A percentile compares a stretch with the other conserved stretches of the same genome.
Conservation (phyloP, 2,888 invertebrate species). For the Chorisops tibialis region DNA sequence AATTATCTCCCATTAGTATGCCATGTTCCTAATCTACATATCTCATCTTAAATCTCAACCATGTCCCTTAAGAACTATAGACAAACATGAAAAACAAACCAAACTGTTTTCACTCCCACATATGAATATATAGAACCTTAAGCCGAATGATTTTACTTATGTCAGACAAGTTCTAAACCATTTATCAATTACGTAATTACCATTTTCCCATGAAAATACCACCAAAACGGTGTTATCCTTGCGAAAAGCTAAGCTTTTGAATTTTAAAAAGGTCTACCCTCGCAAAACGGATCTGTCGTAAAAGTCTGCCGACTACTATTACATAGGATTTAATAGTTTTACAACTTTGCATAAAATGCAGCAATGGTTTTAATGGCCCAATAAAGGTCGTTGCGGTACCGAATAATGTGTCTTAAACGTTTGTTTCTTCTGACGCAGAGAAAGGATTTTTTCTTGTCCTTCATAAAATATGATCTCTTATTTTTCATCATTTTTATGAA, state of each 20-base stretch:
- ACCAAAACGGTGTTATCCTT: background rate
- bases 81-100: too few species aligned
- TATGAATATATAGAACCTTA: too few species aligned
- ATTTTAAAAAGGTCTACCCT: background rate
- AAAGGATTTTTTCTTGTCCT: background rate
- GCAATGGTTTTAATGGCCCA: constrained; percentile 21
- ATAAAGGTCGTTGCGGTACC: constrained; percentile 6
- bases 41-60: too few species aligned
- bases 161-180: constrained; percentile 14
- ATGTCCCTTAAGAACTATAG: too few species aligned
- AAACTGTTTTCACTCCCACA: too few species aligned
- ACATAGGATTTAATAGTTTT: constrained; percentile 7
- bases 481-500: background rate
- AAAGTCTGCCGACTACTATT: background rate
- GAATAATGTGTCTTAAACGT: constrained; percentile 24
- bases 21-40: too few species aligned
- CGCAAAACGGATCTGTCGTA: constrained; percentile 2
- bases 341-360: constrained; percentile 23
- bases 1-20: too few species aligned
- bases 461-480: background rate
- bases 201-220: constrained; percentile 18
- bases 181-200: constrained; percentile 20
- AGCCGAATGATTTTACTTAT: background rate
- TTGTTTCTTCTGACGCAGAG: constrained; percentile 9
- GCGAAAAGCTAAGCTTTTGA: constrained; percentile 6